Conservation (phyloP, 2,797 vertebrate species). For the Alauda arvensis region DNA sequence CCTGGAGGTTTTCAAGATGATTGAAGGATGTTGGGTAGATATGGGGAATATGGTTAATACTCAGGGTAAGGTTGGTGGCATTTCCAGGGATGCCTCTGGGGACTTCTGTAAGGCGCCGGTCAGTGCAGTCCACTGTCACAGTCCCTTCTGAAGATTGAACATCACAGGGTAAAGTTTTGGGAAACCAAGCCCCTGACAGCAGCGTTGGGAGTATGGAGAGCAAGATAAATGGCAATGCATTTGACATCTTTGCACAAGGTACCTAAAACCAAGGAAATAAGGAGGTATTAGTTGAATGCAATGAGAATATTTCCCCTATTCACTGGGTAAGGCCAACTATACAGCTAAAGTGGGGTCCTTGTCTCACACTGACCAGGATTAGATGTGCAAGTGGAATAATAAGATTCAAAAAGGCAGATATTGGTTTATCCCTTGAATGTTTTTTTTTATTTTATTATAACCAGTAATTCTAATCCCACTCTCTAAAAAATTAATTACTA, state of each 20-base stretch:
- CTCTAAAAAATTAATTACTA: not conserved
- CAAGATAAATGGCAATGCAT: slow-evolving; percentile 55
- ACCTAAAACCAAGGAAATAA: not conserved
- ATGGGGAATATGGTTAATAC: slow-evolving; percentile 86
- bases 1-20: slow-evolving; percentile 77
- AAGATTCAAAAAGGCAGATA: not conserved
- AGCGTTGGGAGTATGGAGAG: slow-evolving; percentile 56
- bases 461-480: not conserved
- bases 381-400: no score
- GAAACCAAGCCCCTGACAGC: slow-evolving; percentile 73
- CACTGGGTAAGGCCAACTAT: not conserved
- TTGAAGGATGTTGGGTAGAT: slow-evolving; percentile 80
- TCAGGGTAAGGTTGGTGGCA: slow-evolving; percentile 89
- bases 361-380: not conserved
- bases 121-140: slow-evolving; percentile 86
- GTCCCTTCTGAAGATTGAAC: slow-evolving; percentile 61
- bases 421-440: not conserved
- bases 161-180: slow-evolving; percentile 89
- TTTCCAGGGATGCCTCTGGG: slow-evolving; percentile 85
- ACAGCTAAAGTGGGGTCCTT: not conserved
- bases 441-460: not conserved
- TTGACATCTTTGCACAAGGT: not conserved
- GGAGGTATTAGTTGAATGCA: not conserved
- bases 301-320: not conserved
- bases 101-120: slow-evolving; percentile 74